Conservation (phyloP, 2,113 vertebrate species). For the Dromiciops gliroides region DNA sequence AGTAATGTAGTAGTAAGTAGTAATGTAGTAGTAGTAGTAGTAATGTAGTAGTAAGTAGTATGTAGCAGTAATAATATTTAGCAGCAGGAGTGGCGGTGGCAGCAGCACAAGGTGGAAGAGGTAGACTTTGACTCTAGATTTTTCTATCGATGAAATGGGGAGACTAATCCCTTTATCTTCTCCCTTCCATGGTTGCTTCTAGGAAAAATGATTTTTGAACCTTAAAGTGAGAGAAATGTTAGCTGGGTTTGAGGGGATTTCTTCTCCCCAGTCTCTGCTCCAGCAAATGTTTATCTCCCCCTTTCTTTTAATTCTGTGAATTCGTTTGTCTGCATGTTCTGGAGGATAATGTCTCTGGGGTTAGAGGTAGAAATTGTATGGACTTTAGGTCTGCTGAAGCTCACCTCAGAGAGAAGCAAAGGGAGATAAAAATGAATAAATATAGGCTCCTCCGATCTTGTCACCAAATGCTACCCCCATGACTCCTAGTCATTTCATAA, state of each 20-base stretch:
- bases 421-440: too few species aligned
- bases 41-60: too few species aligned
- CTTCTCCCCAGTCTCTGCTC: not conserved
- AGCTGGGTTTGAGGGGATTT: not conserved
- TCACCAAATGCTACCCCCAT: not conserved
- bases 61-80: too few species aligned
- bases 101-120: too few species aligned
- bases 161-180: not conserved
- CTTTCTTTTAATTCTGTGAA: not conserved
- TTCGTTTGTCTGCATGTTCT: not conserved
- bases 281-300: not conserved
- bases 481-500: not conserved
- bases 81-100: too few species aligned
- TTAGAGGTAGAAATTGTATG: not conserved
- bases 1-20: too few species aligned
- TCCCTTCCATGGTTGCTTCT: not conserved
- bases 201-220: not conserved
- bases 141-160: not conserved
- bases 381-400: fast-evolving
- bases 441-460: too few species aligned
- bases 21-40: too few species aligned
- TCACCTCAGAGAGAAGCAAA: not conserved
- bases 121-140: not conserved
- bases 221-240: not conserved
- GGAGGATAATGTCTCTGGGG: not conserved